Percentiles rank a stretch among this genome's conserved stretches.
Conservation (phyloP, 92 coral and sea anemone genomes). For the Palythoa grandiflora region DNA sequence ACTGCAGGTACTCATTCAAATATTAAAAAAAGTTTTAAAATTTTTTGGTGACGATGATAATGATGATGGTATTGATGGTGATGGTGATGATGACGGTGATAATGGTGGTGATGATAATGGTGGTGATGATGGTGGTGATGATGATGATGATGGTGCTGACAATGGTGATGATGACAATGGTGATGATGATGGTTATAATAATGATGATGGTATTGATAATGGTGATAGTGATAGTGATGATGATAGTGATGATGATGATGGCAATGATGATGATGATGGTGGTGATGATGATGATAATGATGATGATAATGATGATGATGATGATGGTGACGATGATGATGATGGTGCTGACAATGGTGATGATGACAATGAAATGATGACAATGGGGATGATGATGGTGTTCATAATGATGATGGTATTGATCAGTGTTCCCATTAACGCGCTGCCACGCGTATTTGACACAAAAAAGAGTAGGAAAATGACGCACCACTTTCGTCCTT, state of each 20-base stretch:
- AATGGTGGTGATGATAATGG: no score
- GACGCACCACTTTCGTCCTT: no score
- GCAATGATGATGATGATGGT: neutral
- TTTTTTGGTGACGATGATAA: neutral
- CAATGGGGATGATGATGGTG: no score
- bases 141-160: no score
- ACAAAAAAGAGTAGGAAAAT: no score
- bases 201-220: no score
- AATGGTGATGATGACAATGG: neutral
- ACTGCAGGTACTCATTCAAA: conserved; percentile 70
- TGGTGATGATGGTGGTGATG: neutral
- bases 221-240: neutral
- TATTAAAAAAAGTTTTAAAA: neutral
- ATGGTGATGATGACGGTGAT: neutral
- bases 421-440: no score
- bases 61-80: neutral
- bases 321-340: neutral
- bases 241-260: neutral
- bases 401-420: no score
- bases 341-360: no score
- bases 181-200: neutral
- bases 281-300: neutral
- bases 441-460: no score
- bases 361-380: no score
- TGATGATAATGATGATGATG: no score